phyloP scores from a whole-genome alignment of 2,888 invertebrate species.

The Pristionchus japonicus region DNA sequence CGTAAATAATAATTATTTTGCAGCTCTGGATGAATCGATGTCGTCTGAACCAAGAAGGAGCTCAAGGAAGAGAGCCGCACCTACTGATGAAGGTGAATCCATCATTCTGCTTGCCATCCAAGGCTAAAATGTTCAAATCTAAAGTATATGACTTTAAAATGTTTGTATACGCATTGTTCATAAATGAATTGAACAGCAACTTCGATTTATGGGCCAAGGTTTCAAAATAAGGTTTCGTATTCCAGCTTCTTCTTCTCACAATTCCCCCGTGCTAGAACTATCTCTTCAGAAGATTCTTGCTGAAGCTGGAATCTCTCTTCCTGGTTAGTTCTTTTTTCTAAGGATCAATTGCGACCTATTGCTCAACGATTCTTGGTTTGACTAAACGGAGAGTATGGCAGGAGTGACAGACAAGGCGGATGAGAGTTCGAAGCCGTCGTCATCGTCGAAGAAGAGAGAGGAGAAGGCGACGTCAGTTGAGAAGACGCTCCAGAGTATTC shows the following conservation, averaged over 20 bases:
- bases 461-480: background rate
- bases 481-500: conserved; percentile 33
- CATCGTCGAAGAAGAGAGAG: background rate
- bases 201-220: too few relatives aligned
- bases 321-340: background rate
- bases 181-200: too few relatives aligned
- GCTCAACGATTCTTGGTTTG: too few relatives aligned
- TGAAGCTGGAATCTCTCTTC: background rate
- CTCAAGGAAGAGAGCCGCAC: background rate
- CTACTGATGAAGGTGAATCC: background rate
- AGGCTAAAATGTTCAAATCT: background rate
- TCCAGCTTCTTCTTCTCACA: background rate
- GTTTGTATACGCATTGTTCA: too few relatives aligned
- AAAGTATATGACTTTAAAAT: too few relatives aligned
- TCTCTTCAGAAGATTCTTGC: background rate
- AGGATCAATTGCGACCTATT: too few relatives aligned
- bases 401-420: background rate
- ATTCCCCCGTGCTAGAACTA: background rate
- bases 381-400: too few relatives aligned
- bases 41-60: background rate
- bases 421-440: background rate
- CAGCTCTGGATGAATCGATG: background rate
- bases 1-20: background rate
- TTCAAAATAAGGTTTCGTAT: too few relatives aligned
- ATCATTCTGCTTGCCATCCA: background rate